Conservation (phyloP, 1,140 invertebrate species). For the Contarinia nasturtii region DNA sequence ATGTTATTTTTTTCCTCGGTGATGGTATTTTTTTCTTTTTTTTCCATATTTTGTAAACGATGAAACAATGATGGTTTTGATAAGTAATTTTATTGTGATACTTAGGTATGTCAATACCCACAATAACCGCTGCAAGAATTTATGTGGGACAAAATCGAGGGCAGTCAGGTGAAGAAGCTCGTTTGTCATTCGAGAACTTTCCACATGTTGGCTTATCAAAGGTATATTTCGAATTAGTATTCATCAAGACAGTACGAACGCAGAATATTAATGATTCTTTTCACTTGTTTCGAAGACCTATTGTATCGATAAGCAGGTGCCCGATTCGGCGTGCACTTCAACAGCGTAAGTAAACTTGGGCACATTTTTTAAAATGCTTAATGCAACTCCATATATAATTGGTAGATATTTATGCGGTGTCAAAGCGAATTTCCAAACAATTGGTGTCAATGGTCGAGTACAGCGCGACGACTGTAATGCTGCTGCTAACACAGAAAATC, state of each 20-base stretch:
- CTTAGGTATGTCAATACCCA: constrained; percentile 55
- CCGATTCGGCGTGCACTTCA: constrained; percentile 40
- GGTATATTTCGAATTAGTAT: constrained; percentile 1
- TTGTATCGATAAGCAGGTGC: constrained; percentile 45
- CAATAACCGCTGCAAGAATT: constrained; percentile 47
- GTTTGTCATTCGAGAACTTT: constrained; percentile 23
- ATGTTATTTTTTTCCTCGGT: constrained; percentile 55
- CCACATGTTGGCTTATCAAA: constrained; percentile 18
- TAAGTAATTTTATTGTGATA: no score
- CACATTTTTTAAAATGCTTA: constrained; percentile 6
- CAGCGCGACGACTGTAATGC: constrained; percentile 33
- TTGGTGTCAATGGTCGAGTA: constrained; percentile 49
- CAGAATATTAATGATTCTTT: background rate
- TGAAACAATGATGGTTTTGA: no score
- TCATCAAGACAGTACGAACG: background rate
- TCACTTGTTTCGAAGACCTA: constrained; percentile 35
- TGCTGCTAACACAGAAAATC: constrained; percentile 25
- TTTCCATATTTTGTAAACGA: no score
- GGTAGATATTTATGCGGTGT: constrained; percentile 65
- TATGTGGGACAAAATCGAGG: constrained; percentile 32
- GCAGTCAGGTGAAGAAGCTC: constrained; percentile 40
- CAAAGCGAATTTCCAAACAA: constrained; percentile 55
- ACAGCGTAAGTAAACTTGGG: constrained; percentile 38
- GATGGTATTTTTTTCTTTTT: no score
- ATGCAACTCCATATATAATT: background rate